Base-by-base conservation (phyloP, 2,113 vertebrate genomes). In the Monopterus albus region DNA sequence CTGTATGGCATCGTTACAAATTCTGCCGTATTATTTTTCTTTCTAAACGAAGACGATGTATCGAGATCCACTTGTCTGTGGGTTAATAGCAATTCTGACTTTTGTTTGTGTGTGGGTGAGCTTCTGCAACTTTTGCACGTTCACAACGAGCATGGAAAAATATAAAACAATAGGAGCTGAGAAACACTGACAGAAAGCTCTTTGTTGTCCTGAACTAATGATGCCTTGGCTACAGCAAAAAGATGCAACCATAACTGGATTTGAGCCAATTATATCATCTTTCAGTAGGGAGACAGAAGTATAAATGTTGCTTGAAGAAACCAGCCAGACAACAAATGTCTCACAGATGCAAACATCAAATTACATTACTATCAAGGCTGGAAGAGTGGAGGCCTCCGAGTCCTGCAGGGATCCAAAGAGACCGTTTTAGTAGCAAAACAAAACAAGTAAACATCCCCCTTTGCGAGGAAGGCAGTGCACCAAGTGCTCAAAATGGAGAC, bases 281-380 rank as follows among this genome's bases (percentile, higher is more conserved):
- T 53, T 70, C 52, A 65, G 58, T 56, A 63, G 49, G 43, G 45
- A 71, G 80, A 78, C 29, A 63, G 14, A 69, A 72, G 78, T 72
- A 26, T 72, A 72, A 50, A 71, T 45, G 78, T 67, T 78, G 49
- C 70, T 82, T 50, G 43, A 53, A 72, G 78, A 72, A 85, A 87
- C 72, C 85, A 73, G 79, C 38, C 28, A 73, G 35, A 75, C 42
- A 56, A 53, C 62, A 80, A 69, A 79, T 58, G 72, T 66, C 79
- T 86, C 42, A 63, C 70, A 83, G 82, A 87, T 77, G 65, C 83
- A 81, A 87, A 87, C 85, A 88, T 89, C 89, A 88, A 79, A 78
- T 75, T 80, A 79, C 87, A 85, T 88, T 78, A 85, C 49, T 79
- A 82, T 87, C 80, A 85, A 81, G 65, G 65, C 73, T 53, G 31